A percentile compares a stretch with the other conserved stretches of the same genome.
Conservation (phyloP, 2,113 vertebrate genomes). For the Antennarius striatus region DNA sequence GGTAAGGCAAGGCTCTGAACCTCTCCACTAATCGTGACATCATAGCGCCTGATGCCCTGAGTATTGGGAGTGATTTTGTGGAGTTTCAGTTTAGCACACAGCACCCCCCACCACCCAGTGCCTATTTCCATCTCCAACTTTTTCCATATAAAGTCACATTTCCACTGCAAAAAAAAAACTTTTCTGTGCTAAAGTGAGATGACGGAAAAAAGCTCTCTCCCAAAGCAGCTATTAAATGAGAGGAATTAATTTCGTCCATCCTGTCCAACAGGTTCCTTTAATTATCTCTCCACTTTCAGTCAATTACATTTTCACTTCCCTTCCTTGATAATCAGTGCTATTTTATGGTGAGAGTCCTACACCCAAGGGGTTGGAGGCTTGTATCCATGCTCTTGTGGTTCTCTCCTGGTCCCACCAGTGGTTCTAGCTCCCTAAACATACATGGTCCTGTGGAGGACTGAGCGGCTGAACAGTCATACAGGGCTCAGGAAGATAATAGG, state of each 20-base stretch:
- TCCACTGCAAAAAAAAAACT: slow-evolving; percentile 60
- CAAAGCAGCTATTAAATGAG: slow-evolving; percentile 78
- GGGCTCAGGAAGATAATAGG: slow-evolving; percentile 16
- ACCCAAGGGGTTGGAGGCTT: slow-evolving; percentile 68
- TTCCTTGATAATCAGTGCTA: slow-evolving; percentile 82
- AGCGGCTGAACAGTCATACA: slow-evolving; percentile 25
- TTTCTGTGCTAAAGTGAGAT: slow-evolving; percentile 53
- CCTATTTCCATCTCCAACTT: slow-evolving; percentile 51
- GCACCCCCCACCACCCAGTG: slow-evolving; percentile 48
- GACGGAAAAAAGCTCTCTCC: slow-evolving; percentile 65
- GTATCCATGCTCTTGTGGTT: slow-evolving; percentile 58
- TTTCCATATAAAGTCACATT: slow-evolving; percentile 60
- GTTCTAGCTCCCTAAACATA: slow-evolving; percentile 36
- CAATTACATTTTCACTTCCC: slow-evolving; percentile 83
- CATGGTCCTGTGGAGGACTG: slow-evolving; percentile 37
- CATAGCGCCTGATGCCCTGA: slow-evolving; percentile 81
- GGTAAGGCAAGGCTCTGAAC: slow-evolving; percentile 74
- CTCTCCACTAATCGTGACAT: slow-evolving; percentile 82
- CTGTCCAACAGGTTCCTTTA: slow-evolving; percentile 81
- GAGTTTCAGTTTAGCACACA: slow-evolving; percentile 74
- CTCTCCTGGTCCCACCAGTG: slow-evolving; percentile 32
- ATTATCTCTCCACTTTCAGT: slow-evolving; percentile 82
- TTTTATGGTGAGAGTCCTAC: slow-evolving; percentile 78
- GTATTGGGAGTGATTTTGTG: slow-evolving; percentile 78
- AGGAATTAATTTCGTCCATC: slow-evolving; percentile 77